These are phyloP conservation scores for Phenganax marumi DNA, from an alignment of 92 coral and sea anemone genomes.

Conservation along the genomic window DNA sequence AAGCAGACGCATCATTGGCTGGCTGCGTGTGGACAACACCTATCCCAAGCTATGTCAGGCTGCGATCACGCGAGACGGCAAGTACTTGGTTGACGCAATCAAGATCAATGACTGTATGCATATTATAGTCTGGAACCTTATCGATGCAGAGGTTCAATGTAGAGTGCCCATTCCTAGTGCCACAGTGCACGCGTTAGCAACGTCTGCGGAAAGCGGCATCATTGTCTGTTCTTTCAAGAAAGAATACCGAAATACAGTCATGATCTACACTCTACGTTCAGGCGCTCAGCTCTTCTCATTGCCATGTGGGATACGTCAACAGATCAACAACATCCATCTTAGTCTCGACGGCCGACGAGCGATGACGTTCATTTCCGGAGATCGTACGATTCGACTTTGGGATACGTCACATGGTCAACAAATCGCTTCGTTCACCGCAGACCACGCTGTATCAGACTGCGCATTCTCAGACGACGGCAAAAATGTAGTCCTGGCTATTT, in stretches of 20 bases:
- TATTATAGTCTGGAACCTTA: conserved; percentile 91
- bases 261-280: conserved; percentile 76
- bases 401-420: conserved; percentile 70
- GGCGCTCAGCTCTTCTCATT: conserved; percentile 69
- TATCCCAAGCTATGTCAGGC: conserved; percentile 89
- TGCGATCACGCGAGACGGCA: conserved; percentile 85
- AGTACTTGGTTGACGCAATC: conserved; percentile 81
- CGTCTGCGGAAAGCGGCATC: conserved; percentile 83
- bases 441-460: conserved; percentile 93
- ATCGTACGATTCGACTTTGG: conserved; percentile 90
- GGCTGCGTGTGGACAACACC: conserved; percentile 73
- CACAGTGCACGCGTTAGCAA: conserved; percentile 82
- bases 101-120: conserved; percentile 77
- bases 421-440: conserved; percentile 90
- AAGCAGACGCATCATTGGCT: conserved; percentile 61
- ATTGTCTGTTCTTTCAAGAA: conserved; percentile 75
- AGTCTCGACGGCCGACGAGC: conserved; percentile 83
- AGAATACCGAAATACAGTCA: conserved; percentile 75
- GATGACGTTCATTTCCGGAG: conserved; percentile 73
- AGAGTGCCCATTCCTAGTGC: conserved; percentile 79
- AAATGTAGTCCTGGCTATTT: conserved; percentile 91
- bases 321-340: conserved; percentile 75
- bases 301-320: conserved; percentile 83
- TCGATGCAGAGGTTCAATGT: conserved; percentile 83
- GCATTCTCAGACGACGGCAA: conserved; percentile 94